These are phyloP conservation scores for Fragum fragum DNA, from an alignment of 2,888 invertebrate species.

Conservation along the genomic window DNA sequence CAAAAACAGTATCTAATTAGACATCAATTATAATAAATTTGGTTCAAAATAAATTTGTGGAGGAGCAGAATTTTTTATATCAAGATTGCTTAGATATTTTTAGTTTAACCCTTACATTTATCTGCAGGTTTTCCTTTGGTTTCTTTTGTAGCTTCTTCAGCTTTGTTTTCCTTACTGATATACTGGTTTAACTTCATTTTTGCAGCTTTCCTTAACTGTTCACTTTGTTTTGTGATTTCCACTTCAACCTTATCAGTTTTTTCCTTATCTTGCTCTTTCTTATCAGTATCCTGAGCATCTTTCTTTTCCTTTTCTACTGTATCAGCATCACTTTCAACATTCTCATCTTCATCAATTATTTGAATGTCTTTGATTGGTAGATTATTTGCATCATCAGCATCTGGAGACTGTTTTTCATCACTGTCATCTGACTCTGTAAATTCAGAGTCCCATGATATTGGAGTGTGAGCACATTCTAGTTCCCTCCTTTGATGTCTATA, in stretches of 20 bases:
- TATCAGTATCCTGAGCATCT: slow-evolving; percentile 48
- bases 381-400: slow-evolving; percentile 51
- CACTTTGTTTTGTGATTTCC: slow-evolving; percentile 61
- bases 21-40: too few relatives aligned
- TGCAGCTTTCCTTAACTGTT: slow-evolving; percentile 63
- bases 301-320: slow-evolving; percentile 58
- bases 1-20: too few relatives aligned
- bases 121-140: background rate
- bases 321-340: slow-evolving; percentile 46
- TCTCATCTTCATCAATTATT: slow-evolving; percentile 61
- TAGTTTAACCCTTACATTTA: background rate
- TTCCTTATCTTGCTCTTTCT: slow-evolving; percentile 5
- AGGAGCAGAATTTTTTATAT: too few relatives aligned
- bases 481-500: slow-evolving; percentile 76
- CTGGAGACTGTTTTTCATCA: slow-evolving; percentile 56
- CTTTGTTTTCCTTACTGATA: slow-evolving; percentile 67
- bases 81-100: too few relatives aligned
- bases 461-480: slow-evolving; percentile 77
- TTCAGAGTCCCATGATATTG: slow-evolving; percentile 73
- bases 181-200: slow-evolving; percentile 71
- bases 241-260: slow-evolving; percentile 34
- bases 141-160: slow-evolving; percentile 26
- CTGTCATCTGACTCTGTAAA: slow-evolving; percentile 55
- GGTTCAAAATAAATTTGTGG: too few relatives aligned
- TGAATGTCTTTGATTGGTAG: slow-evolving; percentile 60